Conservation (phyloP, 2,888 invertebrate genomes). For the Imbricaverruca yamaguchii region DNA sequence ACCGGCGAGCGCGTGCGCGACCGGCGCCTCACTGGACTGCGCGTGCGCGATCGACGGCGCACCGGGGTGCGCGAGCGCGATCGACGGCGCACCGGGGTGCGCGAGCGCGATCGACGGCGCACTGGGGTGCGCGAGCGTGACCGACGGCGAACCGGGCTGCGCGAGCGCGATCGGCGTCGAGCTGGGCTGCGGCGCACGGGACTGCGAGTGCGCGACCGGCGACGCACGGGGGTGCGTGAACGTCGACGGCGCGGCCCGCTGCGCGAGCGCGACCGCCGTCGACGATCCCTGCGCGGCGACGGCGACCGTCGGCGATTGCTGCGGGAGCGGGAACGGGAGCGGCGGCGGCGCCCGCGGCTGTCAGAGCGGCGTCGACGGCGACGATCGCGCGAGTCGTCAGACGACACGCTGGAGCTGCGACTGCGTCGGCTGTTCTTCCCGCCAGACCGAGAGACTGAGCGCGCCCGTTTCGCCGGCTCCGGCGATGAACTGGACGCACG, state of each 20-base stretch:
- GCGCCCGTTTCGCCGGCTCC: background rate
- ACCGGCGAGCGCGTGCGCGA: background rate
- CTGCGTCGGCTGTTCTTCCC: background rate
- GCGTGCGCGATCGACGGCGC: background rate
- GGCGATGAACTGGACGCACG: background rate
- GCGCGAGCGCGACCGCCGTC: background rate
- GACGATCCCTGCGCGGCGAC: background rate
- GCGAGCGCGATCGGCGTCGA: background rate
- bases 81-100: background rate
- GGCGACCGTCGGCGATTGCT: background rate
- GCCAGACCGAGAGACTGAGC: background rate
- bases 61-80: background rate
- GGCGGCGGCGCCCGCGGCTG: conserved; percentile 7
- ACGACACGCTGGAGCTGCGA: background rate
- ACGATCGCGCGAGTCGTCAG: conserved; percentile 16
- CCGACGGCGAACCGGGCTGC: background rate
- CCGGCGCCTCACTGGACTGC: background rate
- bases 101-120: background rate
- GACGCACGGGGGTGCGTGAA: background rate
- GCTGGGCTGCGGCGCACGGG: background rate
- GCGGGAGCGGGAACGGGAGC: conserved; percentile 9
- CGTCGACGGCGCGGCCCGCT: conserved; percentile 12
- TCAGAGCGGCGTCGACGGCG: background rate
- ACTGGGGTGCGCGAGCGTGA: background rate
- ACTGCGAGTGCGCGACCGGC: conserved; percentile 2